Conservation (phyloP, 1,140 invertebrate genomes). For the Arctopsyche grandis region DNA sequence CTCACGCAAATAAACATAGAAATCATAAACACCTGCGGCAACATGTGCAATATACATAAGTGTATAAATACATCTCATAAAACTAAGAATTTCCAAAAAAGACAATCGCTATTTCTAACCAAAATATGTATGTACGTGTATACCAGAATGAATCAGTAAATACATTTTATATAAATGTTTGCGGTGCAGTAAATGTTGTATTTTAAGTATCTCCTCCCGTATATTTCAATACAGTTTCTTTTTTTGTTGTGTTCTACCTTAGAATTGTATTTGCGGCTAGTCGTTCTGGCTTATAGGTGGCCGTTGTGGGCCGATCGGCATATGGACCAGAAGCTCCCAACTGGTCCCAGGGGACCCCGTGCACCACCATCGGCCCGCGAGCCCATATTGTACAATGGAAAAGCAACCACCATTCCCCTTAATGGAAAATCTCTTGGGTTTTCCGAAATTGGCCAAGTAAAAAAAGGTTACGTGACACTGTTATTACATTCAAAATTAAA, state of each 20-base stretch:
- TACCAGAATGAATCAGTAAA: too few species aligned
- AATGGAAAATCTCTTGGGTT: slow-evolving; percentile 20
- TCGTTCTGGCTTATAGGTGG: slow-evolving; percentile 32
- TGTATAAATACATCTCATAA: too few species aligned
- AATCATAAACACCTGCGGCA: too few species aligned
- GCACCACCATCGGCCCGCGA: neutral
- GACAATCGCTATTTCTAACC: too few species aligned
- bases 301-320: slow-evolving; percentile 38
- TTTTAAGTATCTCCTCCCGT: too few species aligned
- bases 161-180: too few species aligned
- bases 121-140: too few species aligned
- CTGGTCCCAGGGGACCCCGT: slow-evolving; percentile 29
- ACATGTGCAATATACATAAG: too few species aligned
- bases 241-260: slow-evolving; percentile 1
- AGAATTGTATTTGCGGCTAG: neutral
- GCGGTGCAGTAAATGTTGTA: too few species aligned
- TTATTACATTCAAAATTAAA: slow-evolving; percentile 8
- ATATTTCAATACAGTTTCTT: neutral
- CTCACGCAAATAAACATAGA: too few species aligned
- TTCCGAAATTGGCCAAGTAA: slow-evolving; percentile 17
- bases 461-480: slow-evolving; percentile 27
- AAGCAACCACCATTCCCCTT: neutral
- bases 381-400: neutral
- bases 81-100: too few species aligned
- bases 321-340: slow-evolving; percentile 38